phyloP scores from a whole-genome alignment of 64 coral and sea anemone species.

The Astreopora myriophthalma region DNA sequence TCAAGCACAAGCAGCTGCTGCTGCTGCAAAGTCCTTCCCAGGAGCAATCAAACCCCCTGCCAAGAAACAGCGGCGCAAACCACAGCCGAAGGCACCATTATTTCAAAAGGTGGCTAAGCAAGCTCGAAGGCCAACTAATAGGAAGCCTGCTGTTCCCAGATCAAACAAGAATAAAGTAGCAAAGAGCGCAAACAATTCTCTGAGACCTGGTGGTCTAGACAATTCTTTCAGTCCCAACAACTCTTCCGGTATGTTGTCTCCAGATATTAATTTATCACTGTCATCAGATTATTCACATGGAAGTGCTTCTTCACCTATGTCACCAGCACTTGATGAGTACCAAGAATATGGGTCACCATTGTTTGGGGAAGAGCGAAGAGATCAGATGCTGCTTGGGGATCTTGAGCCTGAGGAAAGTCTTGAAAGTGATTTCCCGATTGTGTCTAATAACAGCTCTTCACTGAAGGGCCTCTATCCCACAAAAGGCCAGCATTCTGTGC shows the following conservation, averaged over 20 bases:
- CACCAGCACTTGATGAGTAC: slow-evolving; percentile 72
- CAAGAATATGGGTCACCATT: slow-evolving; percentile 76
- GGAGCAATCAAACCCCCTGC: slow-evolving; percentile 59
- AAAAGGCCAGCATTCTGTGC: slow-evolving; percentile 57
- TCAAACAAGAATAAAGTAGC: slow-evolving; percentile 52
- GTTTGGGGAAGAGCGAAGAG: slow-evolving; percentile 83
- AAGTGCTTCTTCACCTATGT: slow-evolving; percentile 57
- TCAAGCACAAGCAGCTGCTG: slow-evolving; percentile 75
- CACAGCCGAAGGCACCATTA: slow-evolving; percentile 67
- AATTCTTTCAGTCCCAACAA: slow-evolving; percentile 70
- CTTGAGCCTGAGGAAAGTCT: slow-evolving; percentile 68
- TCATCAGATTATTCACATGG: slow-evolving; percentile 90
- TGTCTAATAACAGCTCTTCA: slow-evolving; percentile 55
- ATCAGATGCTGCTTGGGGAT: slow-evolving; percentile 69
- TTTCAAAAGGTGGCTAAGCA: slow-evolving; percentile 42
- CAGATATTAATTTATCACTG: slow-evolving; percentile 59
- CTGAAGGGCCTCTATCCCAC: slow-evolving; percentile 8
- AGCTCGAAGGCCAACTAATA: slow-evolving; percentile 56
- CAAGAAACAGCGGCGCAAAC: slow-evolving; percentile 83
- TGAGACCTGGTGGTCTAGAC: slow-evolving; percentile 27
- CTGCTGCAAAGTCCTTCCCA: slow-evolving; percentile 68
- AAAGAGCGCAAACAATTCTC: slow-evolving; percentile 55
- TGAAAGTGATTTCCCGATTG: slow-evolving; percentile 36
- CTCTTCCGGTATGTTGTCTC: slow-evolving; percentile 68
- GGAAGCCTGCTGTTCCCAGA: slow-evolving; percentile 60